Base-by-base conservation (phyloP, 2,797 vertebrate species). In the Taenioides sp. region DNA sequence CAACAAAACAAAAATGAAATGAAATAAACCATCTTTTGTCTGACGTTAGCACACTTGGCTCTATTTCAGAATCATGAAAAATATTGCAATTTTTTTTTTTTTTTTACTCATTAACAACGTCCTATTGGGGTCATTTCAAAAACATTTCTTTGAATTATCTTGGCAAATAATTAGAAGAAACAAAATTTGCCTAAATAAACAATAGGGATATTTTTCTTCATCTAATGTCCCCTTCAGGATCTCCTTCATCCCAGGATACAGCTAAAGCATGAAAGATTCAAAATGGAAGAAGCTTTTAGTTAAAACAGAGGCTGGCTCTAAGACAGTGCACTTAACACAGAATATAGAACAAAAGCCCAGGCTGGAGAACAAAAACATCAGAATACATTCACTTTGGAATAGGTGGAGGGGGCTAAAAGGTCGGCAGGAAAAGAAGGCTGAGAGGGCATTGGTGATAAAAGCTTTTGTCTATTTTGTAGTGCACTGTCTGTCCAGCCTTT, bases 201-300 rank as follows among this genome's bases (percentile, higher is more conserved):
- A 54, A n/a, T 22, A 9, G 18, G 6, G 52, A 10, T 22, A 22
- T 54, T 54, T 22, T 65, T 25, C 40, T 34, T n/a, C 23, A 7
- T 64, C 67, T 16, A 23, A 23, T 16, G 37, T 47, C 76, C 71
- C 73, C 72, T 62, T 70, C 25, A 59, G 16, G 17, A 28, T 17
- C 25, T 16, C 10, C 25, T 17, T 25, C 5, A 28, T 59, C 57
- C 16, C 57, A 12, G 17, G 25, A 17, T 28, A 28, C 14, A 59
- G 10, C 57, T 59, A 59, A 27, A 49, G 70, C 82, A 88, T 89
- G 66, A 90, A 91, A 88, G 82, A 91, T 92, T 91, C 81, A 90
- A 80, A 83, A 70, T 78, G 57, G 54, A 74, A 69, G 54, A 70
- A 60, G 78, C 83, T 89, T 91, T 91, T 84, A 84, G 78, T 78